Base-by-base conservation (phyloP, 2,888 invertebrate species). In the Tetranychus piercei region DNA sequence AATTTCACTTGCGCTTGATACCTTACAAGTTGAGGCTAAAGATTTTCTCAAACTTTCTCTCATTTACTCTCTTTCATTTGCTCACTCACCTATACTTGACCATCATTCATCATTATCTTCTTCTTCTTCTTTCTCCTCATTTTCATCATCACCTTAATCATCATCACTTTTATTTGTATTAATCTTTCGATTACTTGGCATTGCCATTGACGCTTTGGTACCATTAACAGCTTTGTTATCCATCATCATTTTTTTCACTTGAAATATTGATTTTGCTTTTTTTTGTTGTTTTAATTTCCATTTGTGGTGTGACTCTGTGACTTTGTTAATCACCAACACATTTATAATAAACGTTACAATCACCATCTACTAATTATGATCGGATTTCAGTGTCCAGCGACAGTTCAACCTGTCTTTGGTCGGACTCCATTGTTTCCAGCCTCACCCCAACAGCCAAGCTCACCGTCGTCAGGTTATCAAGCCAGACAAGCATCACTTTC, bases 341-440 rank as follows among this genome's bases (percentile, higher is more conserved):
- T 20, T 6, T 9, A 67, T 23, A 8, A 20, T 23, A 55, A 55
- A 15, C 55, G 15, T 1, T 55, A 6, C 9, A 55, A 55, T 55
- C 15, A 9, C 22, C 69, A 6, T 23, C 11, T 23, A 6, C n/a
- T 69, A 20, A 20, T 23, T 23, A 69, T 74, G 73, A 73, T 77
- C 67, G 76, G 77, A 15, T 76, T 77, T 43, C 77, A 77, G 76
- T 77, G 77, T 73, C 74, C 77, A 44, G 76, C 75, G 11, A 77
- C 77, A 45, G 76, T 77, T 34, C 75, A 75, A 73, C 76, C 77
- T 20, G 74, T 77, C 44, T 74, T 77, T 66, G 77, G 77, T 23
- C 72, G 77, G 23, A 77, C 43, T 22, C 67, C 77, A 43, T 55
- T 77, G 55, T 77, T 77, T 55, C 74, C 76, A 15, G 67, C 72